Evolutionary conservation across 1,140 invertebrate species (phyloP).

Genomic region (Mizuhopecten yessoensis): DNA sequence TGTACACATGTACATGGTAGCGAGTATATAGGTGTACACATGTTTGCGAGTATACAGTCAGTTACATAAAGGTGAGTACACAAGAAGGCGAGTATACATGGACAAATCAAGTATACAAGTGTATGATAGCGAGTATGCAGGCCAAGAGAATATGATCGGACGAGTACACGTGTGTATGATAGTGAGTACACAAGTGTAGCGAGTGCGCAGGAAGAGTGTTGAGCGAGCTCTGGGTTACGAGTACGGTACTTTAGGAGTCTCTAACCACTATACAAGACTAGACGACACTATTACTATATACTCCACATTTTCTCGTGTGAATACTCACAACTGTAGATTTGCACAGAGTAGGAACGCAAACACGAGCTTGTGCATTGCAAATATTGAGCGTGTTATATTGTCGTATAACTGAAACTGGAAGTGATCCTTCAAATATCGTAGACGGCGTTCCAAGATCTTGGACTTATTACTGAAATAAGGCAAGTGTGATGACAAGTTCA

Average conservation of each 20-base stretch:
- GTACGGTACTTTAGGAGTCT: not conserved
- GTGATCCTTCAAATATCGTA: slow-evolving; percentile 83
- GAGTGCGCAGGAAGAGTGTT: not conserved
- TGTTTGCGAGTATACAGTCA: not conserved
- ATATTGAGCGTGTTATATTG: slow-evolving; percentile 83
- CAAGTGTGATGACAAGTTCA: not conserved
- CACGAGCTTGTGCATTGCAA: slow-evolving; percentile 83
- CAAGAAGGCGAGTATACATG: not conserved
- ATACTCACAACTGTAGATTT: slow-evolving; percentile 81
- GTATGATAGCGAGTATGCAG: not conserved
- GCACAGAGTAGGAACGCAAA: slow-evolving; percentile 83
- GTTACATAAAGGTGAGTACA: not conserved
- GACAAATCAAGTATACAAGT: too few species aligned
- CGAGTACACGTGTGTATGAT: not conserved
- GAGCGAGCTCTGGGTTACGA: slow-evolving; percentile 1
- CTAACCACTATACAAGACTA: not conserved
- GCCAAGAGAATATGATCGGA: not conserved
- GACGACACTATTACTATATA: slow-evolving; percentile 15
- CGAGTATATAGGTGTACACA: not conserved
- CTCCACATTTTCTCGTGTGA: not conserved
- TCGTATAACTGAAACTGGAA: slow-evolving; percentile 83
- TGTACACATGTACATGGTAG: too few species aligned
- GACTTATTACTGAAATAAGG: slow-evolving; percentile 84
- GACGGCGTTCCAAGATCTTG: slow-evolving; percentile 82
- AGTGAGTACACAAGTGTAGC: slow-evolving; percentile 13